Base-by-base conservation (phyloP, 1,140 invertebrate species). In the Habropoda laboriosa region DNA sequence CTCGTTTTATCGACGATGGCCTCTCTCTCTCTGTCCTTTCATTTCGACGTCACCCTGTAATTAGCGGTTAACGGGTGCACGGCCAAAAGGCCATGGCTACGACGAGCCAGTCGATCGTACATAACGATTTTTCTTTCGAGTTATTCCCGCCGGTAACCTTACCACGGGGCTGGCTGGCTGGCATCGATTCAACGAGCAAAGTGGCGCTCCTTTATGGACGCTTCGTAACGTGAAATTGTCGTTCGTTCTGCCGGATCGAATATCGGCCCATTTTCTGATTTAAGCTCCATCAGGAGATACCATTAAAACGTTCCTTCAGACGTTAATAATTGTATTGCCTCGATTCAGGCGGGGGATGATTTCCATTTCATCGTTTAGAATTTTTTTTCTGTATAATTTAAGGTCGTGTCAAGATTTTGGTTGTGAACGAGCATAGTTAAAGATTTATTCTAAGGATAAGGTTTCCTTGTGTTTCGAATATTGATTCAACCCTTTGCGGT, bases 81-180 rank as follows among this genome's bases (percentile, higher is more conserved):
- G 45, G 24, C 38, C 73, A 38, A 67, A 73, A 82, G 67, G 49
- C 35, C 24, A 51, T 32, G 53, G 40, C 49, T 32, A 12, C 55
- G 38, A 24, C 64, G 57, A 60, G 6, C 30, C 68, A 60, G 27
- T 68, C 49, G 68, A 72, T 79, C 47, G 57, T 60, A 61, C 81
- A 55, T 83, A 83, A 80, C 81, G 82, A 85, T 85, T 83, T 85
- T 80, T 85, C 82, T 64, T 71, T 55, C 61, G 24, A 83, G 64
- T 74, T 83, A 75, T 80, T 82, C 55, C 42, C 35, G 55, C 45
- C 49, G 24, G 38, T 68, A 79, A 67, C 57, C 76, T 79, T 75
- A 53, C 45, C 66, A 40, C 57, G 38, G 66, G n/a, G n/a, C n/a
- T n/a, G n/a, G n/a, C n/a, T n/a, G n/a, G 51, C 64, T 71, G 74